Evolutionary conservation across 2,797 vertebrate genomes (phyloP).

Genomic region (Enteromius trimaculatus): DNA sequence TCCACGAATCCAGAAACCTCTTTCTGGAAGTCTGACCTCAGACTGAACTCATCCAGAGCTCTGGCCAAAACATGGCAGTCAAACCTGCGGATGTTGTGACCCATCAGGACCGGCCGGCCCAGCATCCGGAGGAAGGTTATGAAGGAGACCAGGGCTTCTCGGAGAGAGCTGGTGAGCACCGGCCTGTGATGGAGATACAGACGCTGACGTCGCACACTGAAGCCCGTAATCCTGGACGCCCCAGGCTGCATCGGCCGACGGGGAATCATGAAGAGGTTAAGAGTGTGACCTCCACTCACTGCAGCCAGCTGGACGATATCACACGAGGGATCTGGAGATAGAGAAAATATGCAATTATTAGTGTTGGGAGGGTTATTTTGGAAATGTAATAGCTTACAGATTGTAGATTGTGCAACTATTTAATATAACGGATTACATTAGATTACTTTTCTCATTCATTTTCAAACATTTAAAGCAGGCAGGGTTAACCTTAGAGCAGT

Average conservation of each 20-base stretch:
- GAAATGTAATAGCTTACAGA: background rate
- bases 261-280: constrained; percentile 77
- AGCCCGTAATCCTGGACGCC: constrained; percentile 73
- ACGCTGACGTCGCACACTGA: constrained; percentile 66
- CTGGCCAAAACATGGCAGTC: constrained; percentile 72
- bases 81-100: constrained; percentile 77
- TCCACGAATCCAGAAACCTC: constrained; percentile 71
- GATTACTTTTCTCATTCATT: background rate
- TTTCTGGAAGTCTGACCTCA: constrained; percentile 66
- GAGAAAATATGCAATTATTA: background rate
- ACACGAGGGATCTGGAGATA: constrained; percentile 65
- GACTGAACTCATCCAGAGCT: constrained; percentile 68
- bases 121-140: constrained; percentile 76
- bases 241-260: constrained; percentile 67
- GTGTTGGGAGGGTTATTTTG: background rate
- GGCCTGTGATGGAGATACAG: constrained; percentile 70
- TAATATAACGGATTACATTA: too few relatives aligned
- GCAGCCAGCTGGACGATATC: constrained; percentile 80
- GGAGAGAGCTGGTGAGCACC: constrained; percentile 72
- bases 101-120: constrained; percentile 67
- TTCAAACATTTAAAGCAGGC: background rate
- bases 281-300: constrained; percentile 71
- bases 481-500: too few relatives aligned
- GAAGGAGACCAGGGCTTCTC: constrained; percentile 75
- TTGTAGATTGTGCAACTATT: too few relatives aligned